Evolutionary conservation across 2,888 invertebrate species (phyloP).

Genomic region (Adela reaumurella): DNA sequence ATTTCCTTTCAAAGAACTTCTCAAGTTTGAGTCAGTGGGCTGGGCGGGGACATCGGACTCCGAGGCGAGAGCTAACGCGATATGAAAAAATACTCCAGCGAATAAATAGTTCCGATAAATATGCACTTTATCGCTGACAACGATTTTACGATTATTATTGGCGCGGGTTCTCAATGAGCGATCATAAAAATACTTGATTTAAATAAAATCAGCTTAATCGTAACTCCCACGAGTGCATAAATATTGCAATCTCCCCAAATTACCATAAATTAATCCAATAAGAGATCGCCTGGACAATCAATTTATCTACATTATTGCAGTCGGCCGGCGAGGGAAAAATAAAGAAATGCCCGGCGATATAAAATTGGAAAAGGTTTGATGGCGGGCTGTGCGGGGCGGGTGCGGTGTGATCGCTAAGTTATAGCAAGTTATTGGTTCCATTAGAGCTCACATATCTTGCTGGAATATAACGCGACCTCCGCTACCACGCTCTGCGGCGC

Average conservation of each 20-base stretch:
- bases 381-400: not conserved
- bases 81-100: constrained; percentile 1
- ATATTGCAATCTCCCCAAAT: constrained; percentile 16
- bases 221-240: constrained; percentile 10
- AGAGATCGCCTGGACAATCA: constrained; percentile 27
- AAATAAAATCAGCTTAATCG: constrained; percentile 12
- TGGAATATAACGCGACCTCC: not conserved
- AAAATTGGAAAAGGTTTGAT: constrained; percentile 4
- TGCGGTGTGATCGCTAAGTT: constrained; percentile 8
- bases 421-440: constrained; percentile 11
- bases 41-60: not conserved
- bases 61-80: not conserved
- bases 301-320: constrained; percentile 20
- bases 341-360: constrained; percentile 2
- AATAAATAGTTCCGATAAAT: not conserved
- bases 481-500: not conserved
- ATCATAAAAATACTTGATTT: constrained; percentile 7
- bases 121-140: not conserved
- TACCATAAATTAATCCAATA: constrained; percentile 42
- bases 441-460: constrained; percentile 7
- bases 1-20: too few relatives aligned
- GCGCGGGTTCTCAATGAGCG: not conserved
- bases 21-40: too few relatives aligned
- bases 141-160: constrained; percentile 1
- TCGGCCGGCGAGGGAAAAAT: constrained; percentile 2